phyloP scores from a whole-genome alignment of 2,797 vertebrate species.

The Enteromius fasciolatus region DNA sequence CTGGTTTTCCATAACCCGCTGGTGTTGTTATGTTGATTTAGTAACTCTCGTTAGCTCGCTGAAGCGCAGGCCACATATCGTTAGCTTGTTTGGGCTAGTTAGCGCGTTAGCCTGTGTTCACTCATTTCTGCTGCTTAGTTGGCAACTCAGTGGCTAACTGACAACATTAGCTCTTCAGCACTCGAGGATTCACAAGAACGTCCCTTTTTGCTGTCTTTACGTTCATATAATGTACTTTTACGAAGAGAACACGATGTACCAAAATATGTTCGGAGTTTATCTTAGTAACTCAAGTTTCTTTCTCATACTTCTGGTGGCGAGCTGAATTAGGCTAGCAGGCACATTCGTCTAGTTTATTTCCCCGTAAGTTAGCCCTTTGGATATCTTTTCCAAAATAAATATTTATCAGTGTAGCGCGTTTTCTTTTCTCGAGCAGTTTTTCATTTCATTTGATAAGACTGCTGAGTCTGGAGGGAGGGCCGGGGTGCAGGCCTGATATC shows the following conservation, averaged over 20 bases:
- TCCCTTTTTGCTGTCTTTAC: neutral
- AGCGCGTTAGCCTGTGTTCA: conserved; percentile 40
- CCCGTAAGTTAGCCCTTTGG: neutral
- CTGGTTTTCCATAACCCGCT: neutral
- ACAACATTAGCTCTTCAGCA: conserved; percentile 11
- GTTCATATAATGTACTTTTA: neutral
- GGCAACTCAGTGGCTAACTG: conserved; percentile 25
- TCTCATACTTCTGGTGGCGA: conserved; percentile 27
- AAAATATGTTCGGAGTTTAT: conserved; percentile 18
- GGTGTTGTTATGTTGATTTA: conserved; percentile 17
- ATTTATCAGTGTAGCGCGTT: neutral
- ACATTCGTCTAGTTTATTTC: neutral
- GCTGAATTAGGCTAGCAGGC: conserved; percentile 6
- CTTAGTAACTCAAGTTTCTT: conserved; percentile 33
- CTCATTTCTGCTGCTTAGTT: conserved; percentile 40
- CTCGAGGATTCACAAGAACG: neutral
- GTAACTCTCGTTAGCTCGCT: conserved; percentile 26
- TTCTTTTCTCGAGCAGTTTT: neutral
- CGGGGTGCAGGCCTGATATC: conserved; percentile 7
- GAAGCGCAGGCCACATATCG: conserved; percentile 46
- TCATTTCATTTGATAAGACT: neutral
- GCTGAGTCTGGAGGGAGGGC: neutral
- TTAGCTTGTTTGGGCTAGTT: conserved; percentile 53
- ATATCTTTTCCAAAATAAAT: neutral
- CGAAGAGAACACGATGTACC: neutral